Conservation (phyloP, 2,113 vertebrate species). For the Ptilorrhoa leucosticta region DNA sequence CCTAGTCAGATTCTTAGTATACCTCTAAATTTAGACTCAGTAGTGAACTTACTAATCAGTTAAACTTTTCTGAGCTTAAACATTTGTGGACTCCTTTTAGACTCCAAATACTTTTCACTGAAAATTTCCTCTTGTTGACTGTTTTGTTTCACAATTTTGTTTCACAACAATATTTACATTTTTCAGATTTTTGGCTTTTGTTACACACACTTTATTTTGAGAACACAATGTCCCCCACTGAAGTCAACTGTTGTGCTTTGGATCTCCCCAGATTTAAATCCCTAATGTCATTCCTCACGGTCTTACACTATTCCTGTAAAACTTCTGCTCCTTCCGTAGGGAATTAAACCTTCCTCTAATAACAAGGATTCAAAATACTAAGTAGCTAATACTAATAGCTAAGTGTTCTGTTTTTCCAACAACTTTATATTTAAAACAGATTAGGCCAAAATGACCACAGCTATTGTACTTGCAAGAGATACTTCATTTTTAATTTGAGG, state of each 20-base stretch:
- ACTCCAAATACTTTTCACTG: not conserved
- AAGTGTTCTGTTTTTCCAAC: not conserved
- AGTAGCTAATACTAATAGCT: not conserved
- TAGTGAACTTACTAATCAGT: not conserved
- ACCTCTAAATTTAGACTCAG: not conserved
- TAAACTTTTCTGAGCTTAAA: not conserved
- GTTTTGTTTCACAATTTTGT: not conserved
- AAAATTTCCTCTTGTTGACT: not conserved
- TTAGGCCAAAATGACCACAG: not conserved
- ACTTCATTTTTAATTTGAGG: not conserved
- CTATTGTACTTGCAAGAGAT: not conserved
- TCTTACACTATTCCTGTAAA: not conserved
- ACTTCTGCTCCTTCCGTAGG: not conserved
- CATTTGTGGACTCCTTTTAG: not conserved
- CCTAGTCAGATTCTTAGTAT: not conserved
- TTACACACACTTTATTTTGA: not conserved
- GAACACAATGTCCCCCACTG: not conserved
- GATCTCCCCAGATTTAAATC: not conserved
- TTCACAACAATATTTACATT: not conserved
- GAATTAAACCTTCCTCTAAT: not conserved
- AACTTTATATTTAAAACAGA: not conserved
- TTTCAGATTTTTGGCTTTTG: not conserved
- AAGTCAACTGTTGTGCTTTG: not conserved
- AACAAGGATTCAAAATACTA: not conserved
- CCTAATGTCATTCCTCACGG: not conserved